phyloP scores from a whole-genome alignment of 35 echinoderm and acorn worm genomes.

The Lytechinus pictus region DNA sequence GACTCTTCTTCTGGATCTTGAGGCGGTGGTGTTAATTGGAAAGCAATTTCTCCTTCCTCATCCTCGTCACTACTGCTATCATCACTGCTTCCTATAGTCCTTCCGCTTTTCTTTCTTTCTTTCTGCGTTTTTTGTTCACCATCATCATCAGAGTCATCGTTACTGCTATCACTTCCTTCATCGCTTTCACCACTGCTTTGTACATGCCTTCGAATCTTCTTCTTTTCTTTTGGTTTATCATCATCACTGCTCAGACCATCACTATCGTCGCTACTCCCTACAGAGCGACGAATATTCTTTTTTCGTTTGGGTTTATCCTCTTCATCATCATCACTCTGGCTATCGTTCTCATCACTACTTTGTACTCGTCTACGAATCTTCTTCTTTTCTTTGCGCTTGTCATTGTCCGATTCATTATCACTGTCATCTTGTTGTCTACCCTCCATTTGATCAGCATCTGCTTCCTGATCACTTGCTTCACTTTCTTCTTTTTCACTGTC shows the following conservation, averaged over 20 bases:
- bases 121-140: too few relatives aligned
- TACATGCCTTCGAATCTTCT: background rate
- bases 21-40: background rate
- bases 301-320: background rate
- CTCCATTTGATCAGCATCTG: background rate
- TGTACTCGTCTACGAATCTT: background rate
- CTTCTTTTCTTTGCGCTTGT: background rate
- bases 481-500: slow-evolving; percentile 23
- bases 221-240: background rate
- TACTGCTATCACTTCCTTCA: background rate
- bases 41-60: background rate
- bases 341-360: background rate
- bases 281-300: background rate
- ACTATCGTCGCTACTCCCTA: background rate
- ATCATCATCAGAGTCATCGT: background rate
- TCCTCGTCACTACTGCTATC: background rate
- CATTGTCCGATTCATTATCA: background rate
- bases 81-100: background rate
- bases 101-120: background rate
- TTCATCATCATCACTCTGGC: background rate
- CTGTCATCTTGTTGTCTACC: background rate
- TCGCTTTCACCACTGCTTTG: slow-evolving; percentile 15
- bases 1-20: background rate
- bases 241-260: background rate
- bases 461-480: slow-evolving; percentile 15